Evolutionary conservation across 2,888 invertebrate species (phyloP), one percentile per base, ranked within the genome.

Genomic region (Cinara cedri): DNA sequence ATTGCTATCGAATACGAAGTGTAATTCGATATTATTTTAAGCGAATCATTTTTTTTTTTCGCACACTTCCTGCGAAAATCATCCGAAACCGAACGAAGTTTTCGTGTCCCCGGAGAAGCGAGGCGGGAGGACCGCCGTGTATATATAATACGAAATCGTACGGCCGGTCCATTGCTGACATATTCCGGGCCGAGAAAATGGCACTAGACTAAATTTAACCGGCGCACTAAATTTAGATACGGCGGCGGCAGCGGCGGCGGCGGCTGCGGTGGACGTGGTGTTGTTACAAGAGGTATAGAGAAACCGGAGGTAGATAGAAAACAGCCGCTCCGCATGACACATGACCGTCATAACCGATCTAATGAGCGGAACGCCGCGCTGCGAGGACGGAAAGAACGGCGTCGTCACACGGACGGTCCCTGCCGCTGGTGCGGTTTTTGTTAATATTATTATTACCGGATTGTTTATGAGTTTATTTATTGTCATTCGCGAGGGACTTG

Each of bases 191-290:
- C 19, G 68, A 34, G 60, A 60, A 78, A 78, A 78, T 62, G 78
- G 60, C 70, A 70, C 49, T 68, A 1, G 76, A 78, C 76, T 78
- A 78, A 78, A 78, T 78, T 78, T 78, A 78, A 78, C 46, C 68
- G 44, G 26, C 46, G 55, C 46, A 66, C 76, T 76, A 76, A 76
- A 57, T 76, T 66, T 76, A 76, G 66, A 76, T 19, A 13, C 54
- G 21, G 34, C 51, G 63, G 24, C 24, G 44, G 44, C 54, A 14
- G 55, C 42, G 72, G 71, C 26, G 34, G 49, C n/a, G n/a, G n/a
- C n/a, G n/a, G n/a, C n/a, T n/a, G n/a, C n/a, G n/a, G 62, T 19
- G n/a, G 9, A 54, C 42, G 65, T 57, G 13, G 66, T n/a, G 66
- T 57, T 10, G 24, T 21, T 8, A 8, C 24, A 3, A 26, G 54